These are phyloP conservation scores for Osmerus eperlanus DNA, from an alignment of 2,113 vertebrate genomes.

Conservation along the genomic window DNA sequence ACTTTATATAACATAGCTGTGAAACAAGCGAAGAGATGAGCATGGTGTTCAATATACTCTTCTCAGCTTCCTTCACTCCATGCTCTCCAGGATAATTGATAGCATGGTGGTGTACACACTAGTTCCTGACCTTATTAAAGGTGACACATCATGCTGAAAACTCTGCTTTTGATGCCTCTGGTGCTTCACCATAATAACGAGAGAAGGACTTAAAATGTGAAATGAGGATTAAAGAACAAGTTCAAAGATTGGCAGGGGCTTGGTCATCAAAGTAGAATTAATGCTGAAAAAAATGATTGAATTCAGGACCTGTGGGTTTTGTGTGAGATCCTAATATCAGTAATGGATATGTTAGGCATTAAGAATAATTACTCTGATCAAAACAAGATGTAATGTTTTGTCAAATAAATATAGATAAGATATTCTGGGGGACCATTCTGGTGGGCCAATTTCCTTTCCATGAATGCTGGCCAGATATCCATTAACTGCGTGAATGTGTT, in stretches of 20 bases:
- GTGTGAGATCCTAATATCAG: conserved; percentile 8
- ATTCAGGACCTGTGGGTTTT: not conserved
- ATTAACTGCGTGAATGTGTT: too few species aligned
- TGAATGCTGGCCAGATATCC: too few species aligned
- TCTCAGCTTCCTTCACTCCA: too few species aligned
- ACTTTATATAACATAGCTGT: too few species aligned
- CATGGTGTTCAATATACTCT: too few species aligned
- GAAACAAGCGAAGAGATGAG: too few species aligned
- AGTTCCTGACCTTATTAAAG: conserved; percentile 5
- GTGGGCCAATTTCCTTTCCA: not conserved
- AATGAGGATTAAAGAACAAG: not conserved
- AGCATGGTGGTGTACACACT: not conserved
- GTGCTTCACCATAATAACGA: too few species aligned
- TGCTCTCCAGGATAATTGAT: too few species aligned
- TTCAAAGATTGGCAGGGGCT: not conserved
- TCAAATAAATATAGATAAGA: not conserved
- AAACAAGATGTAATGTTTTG: not conserved
- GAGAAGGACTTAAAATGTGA: too few species aligned
- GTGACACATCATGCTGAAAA: not conserved
- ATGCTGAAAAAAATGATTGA: not conserved
- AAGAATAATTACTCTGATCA: conserved; percentile 8
- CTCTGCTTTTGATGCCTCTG: too few species aligned
- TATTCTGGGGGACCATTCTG: not conserved
- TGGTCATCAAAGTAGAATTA: conserved; percentile 1
- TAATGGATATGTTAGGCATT: conserved; percentile 10